A percentile compares a stretch with the other conserved stretches of the same genome.
phyloP scores from a whole-genome alignment of 2,888 invertebrate species.

The Gastrophysa polygoni region DNA sequence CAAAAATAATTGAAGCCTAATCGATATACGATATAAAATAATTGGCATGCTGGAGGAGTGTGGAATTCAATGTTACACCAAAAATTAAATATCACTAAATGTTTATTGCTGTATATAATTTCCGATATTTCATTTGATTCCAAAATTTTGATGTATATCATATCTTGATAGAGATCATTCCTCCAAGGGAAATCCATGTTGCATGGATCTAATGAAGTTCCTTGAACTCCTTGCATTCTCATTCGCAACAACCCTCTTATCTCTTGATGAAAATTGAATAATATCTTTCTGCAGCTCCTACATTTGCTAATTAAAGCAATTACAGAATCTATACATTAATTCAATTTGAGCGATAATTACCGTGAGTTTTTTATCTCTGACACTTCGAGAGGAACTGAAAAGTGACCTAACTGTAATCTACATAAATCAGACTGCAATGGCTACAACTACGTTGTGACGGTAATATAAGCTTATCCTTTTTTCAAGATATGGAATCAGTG shows the following conservation, averaged over 20 bases:
- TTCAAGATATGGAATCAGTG: no score
- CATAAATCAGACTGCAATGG: slow-evolving; percentile 10
- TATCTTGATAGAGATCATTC: no score
- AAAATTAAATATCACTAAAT: no score
- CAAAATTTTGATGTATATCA: no score
- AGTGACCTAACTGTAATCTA: slow-evolving; percentile 14
- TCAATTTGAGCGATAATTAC: slow-evolving; percentile 18
- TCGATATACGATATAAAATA: no score
- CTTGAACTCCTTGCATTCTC: neutral
- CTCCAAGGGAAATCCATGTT: no score
- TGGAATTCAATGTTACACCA: no score
- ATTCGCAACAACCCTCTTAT: neutral
- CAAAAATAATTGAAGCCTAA: no score
- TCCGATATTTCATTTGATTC: no score
- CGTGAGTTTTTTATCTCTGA: slow-evolving; percentile 14
- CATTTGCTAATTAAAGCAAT: slow-evolving; percentile 15
- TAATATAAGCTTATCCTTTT: no score
- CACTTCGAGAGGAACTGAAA: slow-evolving; percentile 16
- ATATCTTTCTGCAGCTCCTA: neutral
- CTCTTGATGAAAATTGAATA: neutral
- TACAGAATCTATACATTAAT: slow-evolving; percentile 16
- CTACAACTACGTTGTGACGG: neutral
- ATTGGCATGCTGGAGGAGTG: no score
- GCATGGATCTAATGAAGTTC: neutral
- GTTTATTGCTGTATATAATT: no score